Evolutionary conservation across 1,140 invertebrate genomes (phyloP).

Genomic region (Whitmania pigra): DNA sequence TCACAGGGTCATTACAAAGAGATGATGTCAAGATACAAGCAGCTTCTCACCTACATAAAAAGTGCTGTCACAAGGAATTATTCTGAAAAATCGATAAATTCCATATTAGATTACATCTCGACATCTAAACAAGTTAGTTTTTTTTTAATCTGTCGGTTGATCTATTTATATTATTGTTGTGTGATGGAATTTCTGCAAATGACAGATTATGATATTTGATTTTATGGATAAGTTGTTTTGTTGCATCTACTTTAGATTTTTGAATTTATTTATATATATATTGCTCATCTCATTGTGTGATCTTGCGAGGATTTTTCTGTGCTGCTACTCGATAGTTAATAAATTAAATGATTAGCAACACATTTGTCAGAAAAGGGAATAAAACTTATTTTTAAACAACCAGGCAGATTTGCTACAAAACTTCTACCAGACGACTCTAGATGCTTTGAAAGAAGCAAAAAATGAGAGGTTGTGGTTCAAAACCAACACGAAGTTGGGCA

Average conservation of each 20-base stretch:
- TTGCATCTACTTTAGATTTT: too few species aligned
- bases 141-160: not conserved
- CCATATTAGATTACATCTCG: constrained; percentile 97
- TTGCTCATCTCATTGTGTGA: too few species aligned
- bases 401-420: constrained; percentile 72
- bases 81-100: constrained; percentile 98
- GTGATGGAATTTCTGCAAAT: too few species aligned
- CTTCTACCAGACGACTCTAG: constrained; percentile 97
- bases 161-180: too few species aligned
- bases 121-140: constrained; percentile 81
- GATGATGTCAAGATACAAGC: constrained; percentile 95
- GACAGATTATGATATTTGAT: too few species aligned
- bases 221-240: too few species aligned
- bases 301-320: too few species aligned
- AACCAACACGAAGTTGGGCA: constrained; percentile 97
- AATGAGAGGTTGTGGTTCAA: constrained; percentile 99
- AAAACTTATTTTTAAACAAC: not conserved
- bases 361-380: not conserved
- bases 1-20: constrained; percentile 74
- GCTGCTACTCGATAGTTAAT: too few species aligned
- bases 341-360: not conserved
- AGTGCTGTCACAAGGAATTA: constrained; percentile 97
- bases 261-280: too few species aligned
- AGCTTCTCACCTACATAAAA: constrained; percentile 92
- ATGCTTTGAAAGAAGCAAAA: constrained; percentile 91